Base-by-base conservation (phyloP, 2,888 invertebrate genomes). In the Trichopria drosophilae region DNA sequence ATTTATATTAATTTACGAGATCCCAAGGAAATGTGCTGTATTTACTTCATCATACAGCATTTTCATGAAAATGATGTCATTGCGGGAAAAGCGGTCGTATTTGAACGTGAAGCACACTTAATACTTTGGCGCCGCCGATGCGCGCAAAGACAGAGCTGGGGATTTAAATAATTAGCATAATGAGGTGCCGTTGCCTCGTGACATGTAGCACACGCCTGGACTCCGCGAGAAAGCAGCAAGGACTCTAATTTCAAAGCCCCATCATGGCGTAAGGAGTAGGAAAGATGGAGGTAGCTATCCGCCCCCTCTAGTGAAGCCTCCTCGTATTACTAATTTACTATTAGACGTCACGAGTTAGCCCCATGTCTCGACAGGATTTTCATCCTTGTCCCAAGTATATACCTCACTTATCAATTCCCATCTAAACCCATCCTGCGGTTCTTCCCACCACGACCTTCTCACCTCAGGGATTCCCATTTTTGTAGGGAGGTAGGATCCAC, bases 311-410 rank as follows among this genome's bases (percentile, higher is more conserved):
- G 62, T 56, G 57, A 61, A 64, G 61, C 60, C 63, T 61, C 64
- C 73, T 73, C 71, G 57, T 64, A 64, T 73, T 72, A 69, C 74
- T 72, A 71, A 73, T 73, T 73, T 72, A 74, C 72, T 71, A 71
- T 70, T 68, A 61, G 59, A 52, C 61, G 64, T 64, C 69, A 66
- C 60, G 61, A 64, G 64, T 65, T 68, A 63, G 60, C 57, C 59
- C 62, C 60, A 50, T 53, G 55, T 65, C 63, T 63, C 63, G 50
- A 48, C 58, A 56, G 59, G 61, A 68, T 69, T 70, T 69, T 61
- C 53, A 46, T 39, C 41, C 47, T 39, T 61, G 53, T 39, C 53
- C 44, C 23, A 51, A 56, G 55, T 55, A 54, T 53, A 53, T 54
- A 50, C 51, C 50, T 48, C 51, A 42, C 48, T 54, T 53, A 58